A percentile compares a stretch with the other conserved stretches of the same genome.
Conservation (phyloP, 2,113 vertebrate species). For the Rhabdomys dilectus region DNA sequence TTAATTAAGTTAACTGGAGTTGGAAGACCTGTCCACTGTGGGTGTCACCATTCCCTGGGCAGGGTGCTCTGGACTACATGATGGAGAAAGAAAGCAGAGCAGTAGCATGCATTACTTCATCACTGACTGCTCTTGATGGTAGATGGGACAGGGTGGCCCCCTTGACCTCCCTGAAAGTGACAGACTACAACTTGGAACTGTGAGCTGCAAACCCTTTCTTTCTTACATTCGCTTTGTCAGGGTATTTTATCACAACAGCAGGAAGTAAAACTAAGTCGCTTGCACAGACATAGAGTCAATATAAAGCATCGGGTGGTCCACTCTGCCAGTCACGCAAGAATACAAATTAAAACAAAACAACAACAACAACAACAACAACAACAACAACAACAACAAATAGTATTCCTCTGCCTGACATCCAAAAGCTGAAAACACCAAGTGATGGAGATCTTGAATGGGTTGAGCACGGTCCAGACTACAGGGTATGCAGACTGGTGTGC, state of each 20-base stretch:
- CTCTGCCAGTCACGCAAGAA: background rate
- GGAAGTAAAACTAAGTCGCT: background rate
- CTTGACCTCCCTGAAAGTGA: background rate
- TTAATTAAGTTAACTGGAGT: background rate
- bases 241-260: background rate
- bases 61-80: background rate
- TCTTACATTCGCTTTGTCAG: background rate
- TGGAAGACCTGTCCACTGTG: background rate
- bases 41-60: background rate
- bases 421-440: background rate
- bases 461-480: rapidly evolving
- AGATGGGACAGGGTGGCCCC: too few relatives aligned
- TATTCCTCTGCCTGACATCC: background rate
- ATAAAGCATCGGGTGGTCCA: background rate
- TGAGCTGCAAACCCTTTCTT: background rate
- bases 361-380: background rate
- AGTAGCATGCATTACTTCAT: background rate
- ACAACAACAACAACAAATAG: background rate
- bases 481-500: rapidly evolving
- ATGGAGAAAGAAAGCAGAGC: too few relatives aligned
- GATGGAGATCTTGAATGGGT: too few relatives aligned
- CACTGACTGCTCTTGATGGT: too few relatives aligned
- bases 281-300: rapidly evolving
- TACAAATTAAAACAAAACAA: background rate
- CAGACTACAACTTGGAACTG: background rate